phyloP scores from a whole-genome alignment of 2,797 vertebrate species.

The Alauda arvensis region DNA sequence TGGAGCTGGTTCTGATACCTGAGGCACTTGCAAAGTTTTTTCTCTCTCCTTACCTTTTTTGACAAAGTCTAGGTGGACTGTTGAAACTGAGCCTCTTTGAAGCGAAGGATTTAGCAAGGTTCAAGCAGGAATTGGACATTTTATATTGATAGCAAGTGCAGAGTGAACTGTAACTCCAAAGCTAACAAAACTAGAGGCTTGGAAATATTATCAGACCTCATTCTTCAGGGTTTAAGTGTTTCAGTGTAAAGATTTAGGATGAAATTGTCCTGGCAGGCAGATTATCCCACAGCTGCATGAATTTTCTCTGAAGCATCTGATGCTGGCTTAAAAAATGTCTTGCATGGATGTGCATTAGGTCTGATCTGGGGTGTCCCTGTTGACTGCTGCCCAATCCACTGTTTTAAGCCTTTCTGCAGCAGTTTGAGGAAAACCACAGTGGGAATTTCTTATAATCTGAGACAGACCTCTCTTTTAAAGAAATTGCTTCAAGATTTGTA shows the following conservation, averaged over 20 bases:
- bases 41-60: neutral
- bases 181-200: constrained; percentile 24
- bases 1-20: constrained; percentile 15
- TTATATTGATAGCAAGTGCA: neutral
- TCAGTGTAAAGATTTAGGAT: constrained; percentile 26
- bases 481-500: constrained; percentile 20
- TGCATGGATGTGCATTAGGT: neutral
- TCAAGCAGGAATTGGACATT: constrained; percentile 6
- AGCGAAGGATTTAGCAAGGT: constrained; percentile 7
- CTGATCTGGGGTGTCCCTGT: neutral
- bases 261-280: constrained; percentile 49
- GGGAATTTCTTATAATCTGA: constrained; percentile 1
- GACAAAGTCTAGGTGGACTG: neutral
- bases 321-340: constrained; percentile 23
- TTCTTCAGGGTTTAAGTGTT: constrained; percentile 34
- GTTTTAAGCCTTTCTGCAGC: neutral
- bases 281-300: constrained; percentile 41
- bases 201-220: constrained; percentile 31
- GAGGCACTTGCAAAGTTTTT: neutral
- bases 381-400: neutral
- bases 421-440: constrained; percentile 6
- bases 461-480: constrained; percentile 19
- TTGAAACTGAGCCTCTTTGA: constrained; percentile 19
- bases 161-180: constrained; percentile 7
- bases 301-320: constrained; percentile 32